Conservation (phyloP, 2,888 invertebrate species). For the Cryptus viduatorius region DNA sequence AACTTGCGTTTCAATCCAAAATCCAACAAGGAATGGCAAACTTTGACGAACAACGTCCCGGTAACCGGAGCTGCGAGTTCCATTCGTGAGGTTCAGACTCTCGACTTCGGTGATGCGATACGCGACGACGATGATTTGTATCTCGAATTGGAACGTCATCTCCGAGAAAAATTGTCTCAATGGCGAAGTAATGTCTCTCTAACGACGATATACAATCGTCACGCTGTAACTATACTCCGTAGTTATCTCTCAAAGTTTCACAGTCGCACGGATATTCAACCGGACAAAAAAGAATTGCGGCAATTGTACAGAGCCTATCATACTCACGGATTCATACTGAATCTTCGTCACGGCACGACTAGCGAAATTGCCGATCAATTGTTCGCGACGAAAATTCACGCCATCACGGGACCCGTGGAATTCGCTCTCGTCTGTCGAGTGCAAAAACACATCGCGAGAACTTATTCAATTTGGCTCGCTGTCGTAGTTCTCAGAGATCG, state of each 20-base stretch:
- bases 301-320: constrained; percentile 82
- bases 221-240: constrained; percentile 79
- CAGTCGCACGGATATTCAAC: constrained; percentile 70
- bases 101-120: constrained; percentile 73
- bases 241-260: constrained; percentile 75
- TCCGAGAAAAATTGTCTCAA: constrained; percentile 78
- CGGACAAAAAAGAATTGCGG: constrained; percentile 80
- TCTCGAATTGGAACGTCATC: constrained; percentile 76
- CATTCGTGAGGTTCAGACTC: constrained; percentile 74
- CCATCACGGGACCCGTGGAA: constrained; percentile 81
- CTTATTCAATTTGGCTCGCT: constrained; percentile 81
- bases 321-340: constrained; percentile 81
- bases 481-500: constrained; percentile 79
- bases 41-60: constrained; percentile 71
- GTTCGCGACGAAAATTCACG: constrained; percentile 79
- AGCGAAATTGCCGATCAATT: constrained; percentile 78
- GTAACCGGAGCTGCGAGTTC: constrained; percentile 45
- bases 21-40: constrained; percentile 80
- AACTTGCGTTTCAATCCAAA: constrained; percentile 80
- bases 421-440: constrained; percentile 81
- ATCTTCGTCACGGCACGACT: constrained; percentile 76
- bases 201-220: constrained; percentile 81
- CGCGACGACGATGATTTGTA: constrained; percentile 71
- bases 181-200: constrained; percentile 79
- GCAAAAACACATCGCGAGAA: constrained; percentile 79